Conservation (phyloP, 2,888 invertebrate species). For the Scaptomyza flava region DNA sequence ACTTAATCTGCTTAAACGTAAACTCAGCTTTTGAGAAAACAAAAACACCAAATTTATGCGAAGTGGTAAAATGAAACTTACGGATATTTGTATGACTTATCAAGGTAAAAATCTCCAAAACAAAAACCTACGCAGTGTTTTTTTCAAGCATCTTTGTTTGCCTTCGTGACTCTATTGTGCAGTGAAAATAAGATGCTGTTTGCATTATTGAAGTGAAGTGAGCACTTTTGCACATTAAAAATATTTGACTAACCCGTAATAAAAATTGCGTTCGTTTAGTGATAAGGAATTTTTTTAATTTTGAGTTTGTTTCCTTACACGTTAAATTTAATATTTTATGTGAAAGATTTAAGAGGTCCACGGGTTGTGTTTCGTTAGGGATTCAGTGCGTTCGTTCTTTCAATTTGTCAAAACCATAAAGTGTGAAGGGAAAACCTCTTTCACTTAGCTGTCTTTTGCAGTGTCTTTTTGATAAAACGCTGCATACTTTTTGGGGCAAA, state of each 20-base stretch:
- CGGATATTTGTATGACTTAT: slow-evolving; percentile 76
- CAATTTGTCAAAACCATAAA: slow-evolving; percentile 29
- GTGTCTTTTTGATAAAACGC: slow-evolving; percentile 40
- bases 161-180: slow-evolving; percentile 42
- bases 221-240: neutral
- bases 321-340: neutral
- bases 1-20: slow-evolving; percentile 59
- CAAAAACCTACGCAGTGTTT: slow-evolving; percentile 40
- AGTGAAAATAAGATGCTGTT: slow-evolving; percentile 11
- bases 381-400: no score
- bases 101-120: slow-evolving; percentile 33
- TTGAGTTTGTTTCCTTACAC: neutral
- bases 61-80: slow-evolving; percentile 69
- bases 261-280: neutral
- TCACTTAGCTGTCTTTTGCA: slow-evolving; percentile 16
- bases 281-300: neutral
- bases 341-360: no score
- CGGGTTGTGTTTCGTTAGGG: no score
- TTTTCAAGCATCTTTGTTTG: slow-evolving; percentile 62
- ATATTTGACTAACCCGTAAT: neutral
- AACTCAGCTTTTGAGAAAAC: slow-evolving; percentile 31
- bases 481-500: slow-evolving; percentile 58
- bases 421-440: neutral
- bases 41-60: slow-evolving; percentile 42
- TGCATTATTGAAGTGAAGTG: slow-evolving; percentile 3